These are phyloP conservation scores for Sphaerophoria rueppellii DNA, from an alignment of 2,888 invertebrate genomes.

Conservation along the genomic window DNA sequence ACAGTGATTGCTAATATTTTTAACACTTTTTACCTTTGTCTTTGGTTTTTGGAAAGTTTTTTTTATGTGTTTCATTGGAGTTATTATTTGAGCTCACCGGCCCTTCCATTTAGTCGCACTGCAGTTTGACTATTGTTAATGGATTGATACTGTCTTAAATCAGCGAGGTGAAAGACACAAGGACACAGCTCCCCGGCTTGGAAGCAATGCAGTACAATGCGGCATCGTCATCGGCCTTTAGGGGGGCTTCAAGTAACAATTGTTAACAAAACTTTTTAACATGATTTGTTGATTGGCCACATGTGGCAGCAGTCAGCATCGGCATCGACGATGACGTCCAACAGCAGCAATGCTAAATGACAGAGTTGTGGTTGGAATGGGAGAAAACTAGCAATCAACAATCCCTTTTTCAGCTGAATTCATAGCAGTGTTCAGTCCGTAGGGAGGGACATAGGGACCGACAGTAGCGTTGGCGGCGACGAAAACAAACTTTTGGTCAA, in stretches of 20 bases:
- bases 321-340: conserved; percentile 16
- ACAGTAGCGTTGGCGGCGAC: too few relatives aligned
- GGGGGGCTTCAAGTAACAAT: conserved; percentile 54
- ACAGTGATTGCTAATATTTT: neutral
- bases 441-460: neutral
- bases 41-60: conserved; percentile 14
- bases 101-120: conserved; percentile 53
- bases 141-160: conserved; percentile 70
- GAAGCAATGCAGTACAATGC: neutral
- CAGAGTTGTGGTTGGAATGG: conserved; percentile 53
- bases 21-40: neutral
- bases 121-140: conserved; percentile 62
- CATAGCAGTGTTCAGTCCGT: neutral
- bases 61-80: conserved; percentile 48
- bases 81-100: conserved; percentile 67
- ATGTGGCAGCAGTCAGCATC: conserved; percentile 53
- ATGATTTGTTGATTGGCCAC: conserved; percentile 73
- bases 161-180: conserved; percentile 36
- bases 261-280: conserved; percentile 71
- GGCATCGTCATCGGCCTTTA: neutral
- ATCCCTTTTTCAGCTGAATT: conserved; percentile 19
- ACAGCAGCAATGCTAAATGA: conserved; percentile 46
- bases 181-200: conserved; percentile 12
- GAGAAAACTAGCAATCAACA: conserved; percentile 35
- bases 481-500: neutral